Evolutionary conservation across 2,113 vertebrate species (phyloP).

Genomic region (Alligator sinensis): DNA sequence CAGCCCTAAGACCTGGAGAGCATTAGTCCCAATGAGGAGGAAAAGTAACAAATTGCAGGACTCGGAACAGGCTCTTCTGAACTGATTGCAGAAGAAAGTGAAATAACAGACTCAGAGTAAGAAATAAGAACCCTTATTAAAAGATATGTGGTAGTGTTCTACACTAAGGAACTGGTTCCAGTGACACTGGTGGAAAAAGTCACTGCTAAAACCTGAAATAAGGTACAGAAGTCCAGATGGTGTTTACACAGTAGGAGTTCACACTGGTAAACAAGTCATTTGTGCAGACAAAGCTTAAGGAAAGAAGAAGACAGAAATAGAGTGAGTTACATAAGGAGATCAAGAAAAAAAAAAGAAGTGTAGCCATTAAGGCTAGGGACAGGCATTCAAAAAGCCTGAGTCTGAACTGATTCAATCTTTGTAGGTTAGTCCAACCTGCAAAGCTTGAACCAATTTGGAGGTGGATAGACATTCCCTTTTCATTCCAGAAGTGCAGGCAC

Average conservation of each 20-base stretch:
- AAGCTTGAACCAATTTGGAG: too few relatives aligned
- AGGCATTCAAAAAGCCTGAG: too few relatives aligned
- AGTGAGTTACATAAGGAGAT: neutral
- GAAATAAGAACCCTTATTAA: neutral
- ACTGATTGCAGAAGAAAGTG: too few relatives aligned
- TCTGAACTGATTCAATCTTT: too few relatives aligned
- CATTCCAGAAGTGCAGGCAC: too few relatives aligned
- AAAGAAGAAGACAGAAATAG: neutral
- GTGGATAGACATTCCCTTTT: too few relatives aligned
- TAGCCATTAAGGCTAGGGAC: too few relatives aligned
- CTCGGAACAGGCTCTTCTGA: too few relatives aligned
- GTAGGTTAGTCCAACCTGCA: too few relatives aligned
- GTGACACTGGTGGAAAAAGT: neutral
- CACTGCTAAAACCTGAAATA: neutral
- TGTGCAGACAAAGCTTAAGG: neutral
- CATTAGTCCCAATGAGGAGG: too few relatives aligned
- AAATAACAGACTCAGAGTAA: neutral
- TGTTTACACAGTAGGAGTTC: neutral
- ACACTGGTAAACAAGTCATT: neutral
- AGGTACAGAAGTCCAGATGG: neutral
- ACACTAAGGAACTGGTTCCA: neutral
- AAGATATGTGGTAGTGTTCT: neutral
- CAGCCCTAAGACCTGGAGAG: neutral
- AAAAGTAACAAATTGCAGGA: too few relatives aligned
- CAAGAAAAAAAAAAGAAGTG: neutral